A percentile compares a stretch with the other conserved stretches of the same genome.
These are phyloP conservation scores for Hecatera dysodea DNA, from an alignment of 2,888 invertebrate genomes.

Conservation along the genomic window DNA sequence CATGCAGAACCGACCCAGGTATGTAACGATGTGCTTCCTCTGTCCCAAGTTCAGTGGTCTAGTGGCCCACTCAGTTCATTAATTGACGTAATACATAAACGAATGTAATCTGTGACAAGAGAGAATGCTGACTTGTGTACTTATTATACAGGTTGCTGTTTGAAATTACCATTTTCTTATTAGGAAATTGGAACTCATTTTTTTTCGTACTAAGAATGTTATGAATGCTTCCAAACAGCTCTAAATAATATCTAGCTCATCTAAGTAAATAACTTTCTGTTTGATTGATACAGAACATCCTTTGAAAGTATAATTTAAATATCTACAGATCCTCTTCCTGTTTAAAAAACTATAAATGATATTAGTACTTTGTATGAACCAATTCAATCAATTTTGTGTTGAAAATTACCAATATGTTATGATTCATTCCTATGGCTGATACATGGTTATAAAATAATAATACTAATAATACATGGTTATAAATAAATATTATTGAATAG, in stretches of 20 bases:
- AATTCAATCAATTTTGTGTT: neutral
- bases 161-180: conserved; percentile 5
- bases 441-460: neutral
- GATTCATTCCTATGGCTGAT: conserved; percentile 16
- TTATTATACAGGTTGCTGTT: neutral
- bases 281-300: neutral
- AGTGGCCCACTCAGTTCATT: conserved; percentile 44
- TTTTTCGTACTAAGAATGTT: conserved; percentile 14
- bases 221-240: neutral
- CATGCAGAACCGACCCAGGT: conserved; percentile 97
- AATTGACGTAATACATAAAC: conserved; percentile 44
- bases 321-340: neutral
- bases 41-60: conserved; percentile 54
- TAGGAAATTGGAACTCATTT: neutral
- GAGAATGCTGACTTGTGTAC: conserved; percentile 2
- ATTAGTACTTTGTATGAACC: neutral
- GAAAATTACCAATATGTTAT: neutral
- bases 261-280: neutral
- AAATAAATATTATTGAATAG: neutral
- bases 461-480: neutral
- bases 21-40: conserved; percentile 69
- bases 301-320: conserved; percentile 4
- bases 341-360: neutral
- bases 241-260: neutral
- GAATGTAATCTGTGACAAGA: conserved; percentile 35